phyloP scores from a whole-genome alignment of 2,797 vertebrate species.

The Artibeus lituratus region DNA sequence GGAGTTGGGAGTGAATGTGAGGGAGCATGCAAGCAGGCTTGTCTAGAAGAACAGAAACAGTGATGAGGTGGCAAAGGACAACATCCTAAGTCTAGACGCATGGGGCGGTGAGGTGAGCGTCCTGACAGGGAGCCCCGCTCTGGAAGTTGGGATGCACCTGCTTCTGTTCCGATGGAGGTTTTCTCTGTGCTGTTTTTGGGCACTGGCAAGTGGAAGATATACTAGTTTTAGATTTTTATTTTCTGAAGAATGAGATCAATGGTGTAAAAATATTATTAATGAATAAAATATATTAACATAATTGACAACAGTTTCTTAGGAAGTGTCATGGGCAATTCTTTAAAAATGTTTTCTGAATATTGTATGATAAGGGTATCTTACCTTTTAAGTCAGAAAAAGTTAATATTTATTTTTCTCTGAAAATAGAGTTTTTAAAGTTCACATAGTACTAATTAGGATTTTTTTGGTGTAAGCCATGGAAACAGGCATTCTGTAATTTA shows the following conservation, averaged over 20 bases:
- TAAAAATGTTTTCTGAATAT: not conserved
- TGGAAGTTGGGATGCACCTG: not conserved
- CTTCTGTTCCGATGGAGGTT: not conserved
- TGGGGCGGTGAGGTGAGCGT: not conserved
- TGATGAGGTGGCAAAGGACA: not conserved
- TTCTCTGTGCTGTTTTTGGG: not conserved
- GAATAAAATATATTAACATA: conserved; percentile 6
- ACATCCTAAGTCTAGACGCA: not conserved
- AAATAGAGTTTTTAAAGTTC: conserved; percentile 23
- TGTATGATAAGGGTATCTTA: not conserved
- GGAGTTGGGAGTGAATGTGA: not conserved
- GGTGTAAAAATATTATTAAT: conserved; percentile 2
- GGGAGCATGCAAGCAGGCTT: not conserved
- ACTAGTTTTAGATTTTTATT: not conserved
- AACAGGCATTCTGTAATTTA: conserved; percentile 3
- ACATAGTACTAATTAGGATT: not conserved
- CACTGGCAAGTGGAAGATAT: conserved; percentile 13
- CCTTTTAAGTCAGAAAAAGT: conserved; percentile 22
- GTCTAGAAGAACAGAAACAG: not conserved
- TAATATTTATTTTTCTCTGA: conserved; percentile 18
- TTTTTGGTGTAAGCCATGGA: conserved; percentile 4
- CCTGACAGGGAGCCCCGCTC: not conserved
- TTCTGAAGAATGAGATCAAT: not conserved
- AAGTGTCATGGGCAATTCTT: not conserved
- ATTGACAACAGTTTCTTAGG: conserved; percentile 1